Base-by-base conservation (phyloP, 1,140 invertebrate species). In the Sipha flava region DNA sequence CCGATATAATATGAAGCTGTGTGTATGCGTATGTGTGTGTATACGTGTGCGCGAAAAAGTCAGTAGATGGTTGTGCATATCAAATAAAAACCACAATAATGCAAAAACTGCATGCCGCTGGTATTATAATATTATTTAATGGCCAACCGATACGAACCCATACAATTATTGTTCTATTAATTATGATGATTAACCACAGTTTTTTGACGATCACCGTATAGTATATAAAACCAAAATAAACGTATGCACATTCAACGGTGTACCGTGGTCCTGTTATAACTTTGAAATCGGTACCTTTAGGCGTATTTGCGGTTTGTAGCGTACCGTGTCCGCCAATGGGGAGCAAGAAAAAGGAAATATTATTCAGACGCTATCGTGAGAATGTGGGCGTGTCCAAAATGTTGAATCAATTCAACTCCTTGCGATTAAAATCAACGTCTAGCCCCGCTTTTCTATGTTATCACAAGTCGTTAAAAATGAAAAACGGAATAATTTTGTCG, bases 311-410 rank as follows among this genome's bases (percentile, higher is more conserved):
- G 49, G 73, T 77, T 7, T 37, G 45, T 45, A 47, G 49, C 73
- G 34, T 37, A 52, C 34, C 6, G 49, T 75, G 72, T 54, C 34
- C 14, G 72, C 49, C 49, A 57, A 75, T 57, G 49, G 47, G 37
- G 18, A 68, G 40, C n/a, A 23, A 18, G 49, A 54, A 75, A 54
- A 57, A 9, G 72, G 21, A 75, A 40, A 75, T 75, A 75, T 77
- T 77, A 57, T 77, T 34, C 73, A 57, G 66, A 59, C 34, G 52
- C n/a, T 73, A 54, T 77, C 73, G 73, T 77, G 73, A 77, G 73
- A 77, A 77, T 26, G 73, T 77, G 49, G 73, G 73, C 73, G 73
- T 77, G 73, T 57, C 73, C 45, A 18, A 26, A 77, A 77, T 29
- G 49, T 75, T 75, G 47, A 37, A 75, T 29, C 34, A 43, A 77